These are phyloP conservation scores for Chrysotoxum bicinctum DNA, from an alignment of 2,888 invertebrate species.

Conservation along the genomic window DNA sequence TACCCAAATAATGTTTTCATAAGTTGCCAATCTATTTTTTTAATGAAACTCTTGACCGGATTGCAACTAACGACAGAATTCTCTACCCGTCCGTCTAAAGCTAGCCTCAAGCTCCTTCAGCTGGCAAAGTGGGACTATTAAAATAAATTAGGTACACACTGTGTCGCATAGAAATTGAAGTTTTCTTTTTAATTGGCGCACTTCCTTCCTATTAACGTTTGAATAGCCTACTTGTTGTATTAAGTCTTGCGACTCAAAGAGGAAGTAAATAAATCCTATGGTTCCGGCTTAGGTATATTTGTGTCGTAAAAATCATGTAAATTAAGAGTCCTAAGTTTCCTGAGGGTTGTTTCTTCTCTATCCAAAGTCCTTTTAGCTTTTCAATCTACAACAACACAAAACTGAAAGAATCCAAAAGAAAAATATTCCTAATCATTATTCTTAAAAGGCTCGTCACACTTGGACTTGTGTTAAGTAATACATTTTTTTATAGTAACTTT, in stretches of 20 bases:
- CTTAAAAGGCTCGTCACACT: constrained; percentile 17
- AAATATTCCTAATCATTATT: constrained; percentile 22
- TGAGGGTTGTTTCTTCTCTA: not conserved
- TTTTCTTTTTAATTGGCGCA: constrained; percentile 38
- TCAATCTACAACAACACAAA: not conserved
- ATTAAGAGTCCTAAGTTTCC: constrained; percentile 38
- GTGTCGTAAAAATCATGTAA: constrained; percentile 47
- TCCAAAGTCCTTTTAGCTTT: not conserved
- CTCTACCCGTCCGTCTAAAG: not conserved
- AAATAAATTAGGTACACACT: constrained; percentile 33
- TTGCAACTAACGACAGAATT: constrained; percentile 1
- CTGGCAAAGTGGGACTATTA: constrained; percentile 19
- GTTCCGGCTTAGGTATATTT: constrained; percentile 23
- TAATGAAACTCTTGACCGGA: constrained; percentile 25
- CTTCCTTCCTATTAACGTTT: constrained; percentile 25
- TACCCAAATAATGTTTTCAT: constrained; percentile 11
- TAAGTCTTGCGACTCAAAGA: constrained; percentile 13
- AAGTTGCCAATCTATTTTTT: constrained; percentile 20
- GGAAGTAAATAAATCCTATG: constrained; percentile 31
- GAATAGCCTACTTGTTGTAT: constrained; percentile 42
- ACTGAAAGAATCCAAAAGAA: not conserved
- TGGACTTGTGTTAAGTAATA: constrained; percentile 28
- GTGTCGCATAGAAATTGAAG: constrained; percentile 26
- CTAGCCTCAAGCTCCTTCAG: not conserved
- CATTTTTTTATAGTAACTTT: constrained; percentile 24